Conservation (phyloP, 2,797 vertebrate genomes). For the Carcharodon carcharias region DNA sequence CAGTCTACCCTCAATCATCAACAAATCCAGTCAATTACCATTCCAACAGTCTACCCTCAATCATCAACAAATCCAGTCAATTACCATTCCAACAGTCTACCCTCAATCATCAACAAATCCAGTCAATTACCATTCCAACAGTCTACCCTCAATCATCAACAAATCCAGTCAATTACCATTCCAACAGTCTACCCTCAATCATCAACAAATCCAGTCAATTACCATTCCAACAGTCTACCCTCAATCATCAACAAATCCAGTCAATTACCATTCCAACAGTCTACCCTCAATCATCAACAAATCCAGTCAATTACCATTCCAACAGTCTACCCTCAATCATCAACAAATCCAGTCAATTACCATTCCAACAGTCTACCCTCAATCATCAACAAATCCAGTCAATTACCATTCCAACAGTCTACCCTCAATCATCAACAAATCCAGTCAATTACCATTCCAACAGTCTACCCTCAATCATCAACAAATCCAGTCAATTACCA, state of each 20-base stretch:
- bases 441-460: no score
- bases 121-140: no score
- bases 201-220: no score
- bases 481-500: no score
- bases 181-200: not conserved
- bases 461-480: not conserved
- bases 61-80: no score
- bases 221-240: not conserved
- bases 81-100: not conserved
- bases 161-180: no score
- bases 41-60: not conserved
- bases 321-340: not conserved
- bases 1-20: not conserved
- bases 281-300: not conserved
- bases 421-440: not conserved
- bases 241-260: not conserved
- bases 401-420: not conserved
- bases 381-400: not conserved
- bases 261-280: no score
- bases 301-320: no score
- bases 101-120: not conserved
- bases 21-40: no score
- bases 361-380: not conserved
- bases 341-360: no score
- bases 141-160: not conserved